phyloP scores from a whole-genome alignment of 64 coral and sea anemone genomes.

The Montipora efflorescens region DNA sequence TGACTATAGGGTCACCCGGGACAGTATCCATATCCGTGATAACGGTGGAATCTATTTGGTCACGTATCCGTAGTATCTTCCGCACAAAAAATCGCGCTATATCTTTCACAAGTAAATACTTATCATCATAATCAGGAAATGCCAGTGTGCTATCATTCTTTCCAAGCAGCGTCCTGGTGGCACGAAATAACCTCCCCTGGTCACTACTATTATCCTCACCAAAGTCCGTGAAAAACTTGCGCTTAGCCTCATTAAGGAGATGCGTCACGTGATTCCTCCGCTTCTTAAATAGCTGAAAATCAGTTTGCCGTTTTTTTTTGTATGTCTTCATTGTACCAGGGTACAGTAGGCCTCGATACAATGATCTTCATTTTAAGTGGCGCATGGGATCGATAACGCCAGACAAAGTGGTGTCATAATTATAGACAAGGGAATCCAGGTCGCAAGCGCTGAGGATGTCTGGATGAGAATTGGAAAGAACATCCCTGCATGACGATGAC shows the following conservation, averaged over 20 bases:
- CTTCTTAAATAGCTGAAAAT: conserved; percentile 68
- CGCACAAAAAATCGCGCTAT: conserved; percentile 63
- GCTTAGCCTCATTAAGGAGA: conserved; percentile 61
- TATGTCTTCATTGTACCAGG: conserved; percentile 49
- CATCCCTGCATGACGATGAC: conserved; percentile 43
- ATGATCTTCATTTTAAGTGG: conserved; percentile 66
- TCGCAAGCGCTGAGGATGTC: conserved; percentile 33
- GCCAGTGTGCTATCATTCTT: too few species aligned
- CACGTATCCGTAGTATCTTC: conserved; percentile 67
- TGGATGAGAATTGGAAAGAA: conserved; percentile 55
- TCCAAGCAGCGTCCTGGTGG: too few species aligned
- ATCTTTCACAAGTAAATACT: conserved; percentile 65
- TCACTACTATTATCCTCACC: too few species aligned
- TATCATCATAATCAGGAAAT: not conserved
- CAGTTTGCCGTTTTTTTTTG: conserved; percentile 41
- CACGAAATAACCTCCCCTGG: too few species aligned
- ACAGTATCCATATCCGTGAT: conserved; percentile 51
- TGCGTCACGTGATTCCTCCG: conserved; percentile 64
- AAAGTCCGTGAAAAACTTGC: not conserved
- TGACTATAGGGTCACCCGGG: conserved; percentile 54
- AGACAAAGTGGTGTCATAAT: conserved; percentile 65
- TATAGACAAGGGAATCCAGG: conserved; percentile 39
- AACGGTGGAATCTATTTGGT: conserved; percentile 68
- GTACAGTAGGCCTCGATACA: conserved; percentile 57
- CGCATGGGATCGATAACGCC: conserved; percentile 53